Conservation (phyloP, 2,888 invertebrate species). For the Dasysyrphus tricinctus region DNA sequence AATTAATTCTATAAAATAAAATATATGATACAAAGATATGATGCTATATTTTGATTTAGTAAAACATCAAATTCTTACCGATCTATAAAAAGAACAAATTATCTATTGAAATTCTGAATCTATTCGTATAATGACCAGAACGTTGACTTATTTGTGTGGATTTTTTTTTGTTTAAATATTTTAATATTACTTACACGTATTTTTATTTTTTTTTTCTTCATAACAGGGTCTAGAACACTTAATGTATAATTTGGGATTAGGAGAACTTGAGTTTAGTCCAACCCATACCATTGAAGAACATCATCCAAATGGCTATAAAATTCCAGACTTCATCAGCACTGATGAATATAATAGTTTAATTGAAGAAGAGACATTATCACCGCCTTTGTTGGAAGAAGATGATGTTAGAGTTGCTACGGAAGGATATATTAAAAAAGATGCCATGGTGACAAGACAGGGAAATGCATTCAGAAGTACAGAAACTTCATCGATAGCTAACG, state of each 20-base stretch:
- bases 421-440: not conserved
- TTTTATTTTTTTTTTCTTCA: conserved; percentile 24
- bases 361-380: conserved; percentile 76
- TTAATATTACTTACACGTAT: not conserved
- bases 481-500: not conserved
- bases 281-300: conserved; percentile 82
- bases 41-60: no score
- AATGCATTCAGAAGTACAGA: not conserved
- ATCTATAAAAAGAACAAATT: no score
- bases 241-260: conserved; percentile 87
- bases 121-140: no score
- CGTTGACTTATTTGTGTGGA: not conserved
- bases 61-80: no score
- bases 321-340: conserved; percentile 65
- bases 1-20: no score
- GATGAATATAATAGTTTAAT: conserved; percentile 73
- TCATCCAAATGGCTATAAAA: conserved; percentile 79
- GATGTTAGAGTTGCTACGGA: conserved; percentile 73
- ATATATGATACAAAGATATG: no score
- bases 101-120: no score
- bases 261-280: conserved; percentile 85
- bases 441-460: not conserved
- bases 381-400: conserved; percentile 64
- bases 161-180: not conserved
- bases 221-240: conserved; percentile 88